A percentile compares a stretch with the other conserved stretches of the same genome.
These are phyloP conservation scores for Macrotus californicus DNA, from an alignment of 2,113 vertebrate species.

Conservation along the genomic window DNA sequence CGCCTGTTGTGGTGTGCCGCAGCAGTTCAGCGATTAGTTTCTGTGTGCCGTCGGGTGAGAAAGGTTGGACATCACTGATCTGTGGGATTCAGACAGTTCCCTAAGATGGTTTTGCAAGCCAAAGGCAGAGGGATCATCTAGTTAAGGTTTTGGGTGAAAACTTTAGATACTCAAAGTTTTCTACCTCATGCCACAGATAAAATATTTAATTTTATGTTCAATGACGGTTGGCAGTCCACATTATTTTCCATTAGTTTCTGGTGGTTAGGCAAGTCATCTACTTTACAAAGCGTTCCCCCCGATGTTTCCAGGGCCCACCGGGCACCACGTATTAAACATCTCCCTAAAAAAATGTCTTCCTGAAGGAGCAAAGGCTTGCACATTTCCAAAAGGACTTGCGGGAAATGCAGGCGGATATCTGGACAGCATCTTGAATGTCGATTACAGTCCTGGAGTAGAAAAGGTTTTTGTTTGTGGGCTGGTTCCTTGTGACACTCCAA, in stretches of 20 bases:
- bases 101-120: not conserved
- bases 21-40: not conserved
- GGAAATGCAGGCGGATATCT: not conserved
- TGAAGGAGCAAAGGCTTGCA: not conserved
- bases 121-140: not conserved
- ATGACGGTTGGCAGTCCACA: not conserved
- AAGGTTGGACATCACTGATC: not conserved
- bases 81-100: not conserved
- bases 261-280: not conserved
- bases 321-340: not conserved
- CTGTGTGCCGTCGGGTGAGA: not conserved
- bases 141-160: not conserved
- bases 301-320: not conserved
- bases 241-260: not conserved
- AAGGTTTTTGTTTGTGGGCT: not conserved
- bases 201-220: not conserved
- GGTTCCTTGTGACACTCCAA: not conserved
- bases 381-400: not conserved
- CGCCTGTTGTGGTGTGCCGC: not conserved
- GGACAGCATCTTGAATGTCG: not conserved
- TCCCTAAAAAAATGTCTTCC: not conserved
- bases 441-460: not conserved
- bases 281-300: not conserved
- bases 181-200: not conserved
- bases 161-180: not conserved